Evolutionary conservation across 2,797 vertebrate genomes (phyloP), one percentile per base, ranked within the genome.

Genomic region (Lemur catta): DNA sequence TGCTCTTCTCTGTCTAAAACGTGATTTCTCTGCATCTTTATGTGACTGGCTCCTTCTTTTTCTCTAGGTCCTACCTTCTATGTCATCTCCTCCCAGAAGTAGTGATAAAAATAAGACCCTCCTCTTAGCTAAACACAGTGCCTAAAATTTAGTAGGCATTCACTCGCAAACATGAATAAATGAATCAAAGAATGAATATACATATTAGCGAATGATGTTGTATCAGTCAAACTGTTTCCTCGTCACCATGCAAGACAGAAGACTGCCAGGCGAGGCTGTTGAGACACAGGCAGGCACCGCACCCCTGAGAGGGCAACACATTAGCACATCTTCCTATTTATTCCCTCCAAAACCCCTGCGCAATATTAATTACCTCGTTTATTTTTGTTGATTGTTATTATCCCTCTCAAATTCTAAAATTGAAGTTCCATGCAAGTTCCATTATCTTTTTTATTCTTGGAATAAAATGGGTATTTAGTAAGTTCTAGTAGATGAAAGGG

Each of bases 291-390:
- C 30, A 48, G 61, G 3, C 33, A 38, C n/a, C 22, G 22, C 57
- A 61, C 59, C 57, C 80, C 80, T 80, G 93, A 84, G 92, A 97
- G 65, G 89, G 38, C 0, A 50, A 15, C 15, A 55, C 94, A 89
- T 95, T 59, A 57, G 55, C 24, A 57, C 55, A 11, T 57, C 7
- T 76, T 17, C 35, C 18, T 55, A 22, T 28, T 46, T 91, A 24
- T 86, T 65, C 46, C 59, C 50, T 38, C 35, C n/a, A 71, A 61
- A 76, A 18, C 4, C 12, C 35, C 59, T 57, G 33, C 3, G 20
- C 57, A 15, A 28, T 22, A 10, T 13, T n/a, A 55, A 41, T 61
- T 43, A 13, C 43, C 15, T 72, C 17, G 74, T 26, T 55, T 80
- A 35, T 43, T 65, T 61, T 41, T 55, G 10, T 50, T 91, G n/a